Evolutionary conservation across 1,140 invertebrate species (phyloP).

Genomic region (Homalodisca vitripennis): DNA sequence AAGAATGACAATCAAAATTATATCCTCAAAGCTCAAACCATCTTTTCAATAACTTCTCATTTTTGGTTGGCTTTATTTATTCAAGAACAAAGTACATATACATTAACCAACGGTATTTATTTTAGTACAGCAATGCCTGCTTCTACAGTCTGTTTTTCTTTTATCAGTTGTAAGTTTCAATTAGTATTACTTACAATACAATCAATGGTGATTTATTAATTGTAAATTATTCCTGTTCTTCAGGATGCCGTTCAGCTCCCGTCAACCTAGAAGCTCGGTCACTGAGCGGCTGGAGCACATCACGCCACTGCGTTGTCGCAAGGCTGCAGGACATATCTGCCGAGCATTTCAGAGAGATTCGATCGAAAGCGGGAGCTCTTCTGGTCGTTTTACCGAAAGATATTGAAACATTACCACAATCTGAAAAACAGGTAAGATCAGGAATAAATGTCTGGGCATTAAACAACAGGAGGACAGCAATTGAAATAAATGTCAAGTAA

Average conservation of each 20-base stretch:
- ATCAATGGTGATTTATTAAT: neutral
- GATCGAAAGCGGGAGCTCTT: conserved; percentile 80
- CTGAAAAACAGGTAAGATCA: conserved; percentile 68
- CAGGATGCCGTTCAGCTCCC: conserved; percentile 77
- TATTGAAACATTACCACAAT: conserved; percentile 59
- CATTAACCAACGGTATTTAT: too few relatives aligned
- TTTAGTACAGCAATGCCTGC: too few relatives aligned
- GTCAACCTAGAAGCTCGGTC: conserved; percentile 88
- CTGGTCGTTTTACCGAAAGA: conserved; percentile 79
- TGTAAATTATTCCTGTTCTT: conserved; percentile 36
- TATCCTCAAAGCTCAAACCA: too few relatives aligned
- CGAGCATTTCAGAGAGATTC: conserved; percentile 72
- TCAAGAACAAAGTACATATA: too few relatives aligned
- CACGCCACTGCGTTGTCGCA: conserved; percentile 83
- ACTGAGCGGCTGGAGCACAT: conserved; percentile 78
- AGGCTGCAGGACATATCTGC: conserved; percentile 75
- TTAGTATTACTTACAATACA: neutral
- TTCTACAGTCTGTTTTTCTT: too few relatives aligned
- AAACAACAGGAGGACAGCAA: too few relatives aligned
- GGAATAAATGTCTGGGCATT: too few relatives aligned
- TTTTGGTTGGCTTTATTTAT: too few relatives aligned
- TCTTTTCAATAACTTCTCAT: too few relatives aligned
- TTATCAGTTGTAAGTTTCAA: too few relatives aligned
- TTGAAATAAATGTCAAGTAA: too few relatives aligned
- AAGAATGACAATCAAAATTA: too few relatives aligned